These are phyloP conservation scores for Engraulis encrasicolus DNA, from an alignment of 2,113 vertebrate species.

Conservation along the genomic window DNA sequence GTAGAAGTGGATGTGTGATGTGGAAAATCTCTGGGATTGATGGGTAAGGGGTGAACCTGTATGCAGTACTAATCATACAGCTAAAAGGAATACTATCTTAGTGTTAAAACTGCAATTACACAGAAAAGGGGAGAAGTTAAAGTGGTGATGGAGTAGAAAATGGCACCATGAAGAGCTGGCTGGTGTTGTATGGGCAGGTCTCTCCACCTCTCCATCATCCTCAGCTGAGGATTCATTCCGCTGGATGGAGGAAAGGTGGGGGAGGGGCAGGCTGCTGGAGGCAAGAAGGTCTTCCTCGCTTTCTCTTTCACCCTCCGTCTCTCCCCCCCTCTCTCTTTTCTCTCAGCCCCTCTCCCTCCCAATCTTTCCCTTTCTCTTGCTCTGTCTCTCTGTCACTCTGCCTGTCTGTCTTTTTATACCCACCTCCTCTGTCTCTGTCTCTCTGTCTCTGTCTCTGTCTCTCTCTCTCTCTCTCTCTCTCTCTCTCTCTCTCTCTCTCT, in stretches of 20 bases:
- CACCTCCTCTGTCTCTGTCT: no score
- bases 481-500: not conserved
- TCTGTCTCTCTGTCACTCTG: not conserved
- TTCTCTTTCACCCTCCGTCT: not conserved
- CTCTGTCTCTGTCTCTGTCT: no score
- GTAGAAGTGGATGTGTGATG: no score
- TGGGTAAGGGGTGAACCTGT: no score
- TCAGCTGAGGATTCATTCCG: not conserved
- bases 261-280: not conserved
- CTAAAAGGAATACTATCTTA: no score
- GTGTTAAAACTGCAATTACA: no score
- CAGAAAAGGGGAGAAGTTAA: not conserved
- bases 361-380: not conserved
- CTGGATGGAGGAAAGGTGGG: not conserved
- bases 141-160: not conserved
- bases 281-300: not conserved
- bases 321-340: not conserved
- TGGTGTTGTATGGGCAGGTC: not conserved
- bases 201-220: not conserved
- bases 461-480: not conserved
- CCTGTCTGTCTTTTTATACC: no score
- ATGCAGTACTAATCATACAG: no score
- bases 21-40: no score
- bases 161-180: not conserved
- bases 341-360: no score